Conservation (phyloP, 2,797 vertebrate species). For the Pseudopleuronectes americanus region DNA sequence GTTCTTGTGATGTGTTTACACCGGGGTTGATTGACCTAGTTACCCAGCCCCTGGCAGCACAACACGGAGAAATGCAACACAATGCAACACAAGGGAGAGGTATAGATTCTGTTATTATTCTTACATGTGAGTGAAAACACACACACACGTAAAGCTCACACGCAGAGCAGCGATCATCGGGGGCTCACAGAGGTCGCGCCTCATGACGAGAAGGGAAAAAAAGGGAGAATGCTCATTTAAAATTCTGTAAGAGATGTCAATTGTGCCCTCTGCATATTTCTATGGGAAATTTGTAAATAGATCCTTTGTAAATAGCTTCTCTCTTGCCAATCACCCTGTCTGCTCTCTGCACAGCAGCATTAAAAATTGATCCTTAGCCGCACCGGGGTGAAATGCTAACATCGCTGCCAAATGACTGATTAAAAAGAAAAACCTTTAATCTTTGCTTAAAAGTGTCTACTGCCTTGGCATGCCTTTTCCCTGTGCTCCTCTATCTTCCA, state of each 20-base stretch:
- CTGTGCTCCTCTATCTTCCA: slow-evolving; percentile 81
- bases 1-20: slow-evolving; percentile 76
- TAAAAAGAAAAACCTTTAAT: slow-evolving; percentile 90
- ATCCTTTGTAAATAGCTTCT: slow-evolving; percentile 86
- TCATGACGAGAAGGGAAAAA: slow-evolving; percentile 58
- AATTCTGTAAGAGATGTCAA: slow-evolving; percentile 85
- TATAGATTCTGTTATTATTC: slow-evolving; percentile 72
- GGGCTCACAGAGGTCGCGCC: slow-evolving; percentile 75
- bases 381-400: slow-evolving; percentile 85
- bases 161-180: slow-evolving; percentile 60
- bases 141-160: slow-evolving; percentile 20
- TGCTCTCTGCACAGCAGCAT: slow-evolving; percentile 84
- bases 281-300: slow-evolving; percentile 85
- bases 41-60: slow-evolving; percentile 73
- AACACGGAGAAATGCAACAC: slow-evolving; percentile 69
- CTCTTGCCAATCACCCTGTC: slow-evolving; percentile 84
- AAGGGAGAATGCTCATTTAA: slow-evolving; percentile 70
- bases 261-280: slow-evolving; percentile 82
- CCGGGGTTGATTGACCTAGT: slow-evolving; percentile 80
- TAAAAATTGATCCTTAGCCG: slow-evolving; percentile 87
- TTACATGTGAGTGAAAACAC: slow-evolving; percentile 66
- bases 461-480: slow-evolving; percentile 83
- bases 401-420: slow-evolving; percentile 88
- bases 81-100: slow-evolving; percentile 75
- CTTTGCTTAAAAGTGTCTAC: slow-evolving; percentile 88